phyloP scores from a whole-genome alignment of 2,888 invertebrate species.

The Spisula solida region DNA sequence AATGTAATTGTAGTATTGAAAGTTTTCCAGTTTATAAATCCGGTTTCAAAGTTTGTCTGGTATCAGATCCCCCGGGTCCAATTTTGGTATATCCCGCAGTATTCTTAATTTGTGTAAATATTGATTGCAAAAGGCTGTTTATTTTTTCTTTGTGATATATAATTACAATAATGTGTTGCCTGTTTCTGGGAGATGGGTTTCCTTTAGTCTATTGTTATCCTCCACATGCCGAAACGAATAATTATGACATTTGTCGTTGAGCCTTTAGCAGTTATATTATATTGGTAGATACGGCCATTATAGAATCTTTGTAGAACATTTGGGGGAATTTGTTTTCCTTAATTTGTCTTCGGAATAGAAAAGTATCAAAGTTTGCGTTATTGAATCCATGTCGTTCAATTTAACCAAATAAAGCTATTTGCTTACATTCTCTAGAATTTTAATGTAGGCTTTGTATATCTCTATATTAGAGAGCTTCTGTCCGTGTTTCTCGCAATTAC shows the following conservation, averaged over 20 bases:
- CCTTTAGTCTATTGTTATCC: neutral
- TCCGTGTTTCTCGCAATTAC: too few species aligned
- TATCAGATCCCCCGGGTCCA: constrained; percentile 52
- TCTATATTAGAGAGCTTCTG: too few species aligned
- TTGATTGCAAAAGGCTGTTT: constrained; percentile 60
- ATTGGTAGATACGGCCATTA: constrained; percentile 15
- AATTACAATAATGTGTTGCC: constrained; percentile 58
- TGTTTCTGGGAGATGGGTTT: neutral
- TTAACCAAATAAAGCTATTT: neutral
- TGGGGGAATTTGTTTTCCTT: constrained; percentile 18
- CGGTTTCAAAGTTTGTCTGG: constrained; percentile 66
- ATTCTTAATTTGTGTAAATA: constrained; percentile 68
- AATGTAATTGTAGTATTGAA: constrained; percentile 65
- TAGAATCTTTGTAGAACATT: neutral
- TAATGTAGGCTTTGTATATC: too few species aligned
- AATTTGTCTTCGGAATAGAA: constrained; percentile 4
- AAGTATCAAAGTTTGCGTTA: neutral
- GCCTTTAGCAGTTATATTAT: constrained; percentile 20
- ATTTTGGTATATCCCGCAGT: constrained; percentile 69
- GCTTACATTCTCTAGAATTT: too few species aligned
- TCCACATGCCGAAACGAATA: constrained; percentile 12
- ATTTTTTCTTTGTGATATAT: constrained; percentile 52
- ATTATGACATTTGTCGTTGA: constrained; percentile 16
- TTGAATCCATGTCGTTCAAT: neutral
- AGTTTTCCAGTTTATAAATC: constrained; percentile 66